Base-by-base conservation (phyloP, 1,140 invertebrate genomes). In the Chlorops oryzae region DNA sequence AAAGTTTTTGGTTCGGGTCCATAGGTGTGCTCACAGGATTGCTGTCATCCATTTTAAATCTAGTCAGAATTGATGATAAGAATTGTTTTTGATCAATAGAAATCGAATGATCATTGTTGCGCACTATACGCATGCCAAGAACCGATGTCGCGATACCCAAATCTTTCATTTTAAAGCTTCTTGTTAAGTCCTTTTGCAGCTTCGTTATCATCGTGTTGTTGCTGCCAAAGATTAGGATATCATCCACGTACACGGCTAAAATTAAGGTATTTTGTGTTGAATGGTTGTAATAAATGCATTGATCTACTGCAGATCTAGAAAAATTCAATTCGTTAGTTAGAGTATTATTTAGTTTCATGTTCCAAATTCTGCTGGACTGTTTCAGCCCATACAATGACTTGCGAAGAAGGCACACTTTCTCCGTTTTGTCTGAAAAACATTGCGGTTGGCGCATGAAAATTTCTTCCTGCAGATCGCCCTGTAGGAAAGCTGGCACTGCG, bases 381-480 rank as follows among this genome's bases (percentile, higher is more conserved):
- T 75, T 75, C 5, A 76, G 51, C 0, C 68, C 68, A 51, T 76
- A 76, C 3, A 77, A 17, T 22, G 75, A 44, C 24, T 42, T 62
- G 15, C 55, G 71, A 37, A 61, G 58, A 56, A 51, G 56, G 43
- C 50, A 41, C 21, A 55, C 18, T 46, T 47, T 43, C 57, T 50
- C 18, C 58, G 50, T 17, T 34, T 46, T 32, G 15, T 20, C 22
- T n/a, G 18, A n/a, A 27, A 13, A 41, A 12, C 22, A 41, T 18
- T 23, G 15, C 27, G 63, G 73, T 52, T 47, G 55, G 15, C 39
- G 17, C 51, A 73, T 61, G 47, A 60, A 75, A 1, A 75, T 60
- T 32, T 61, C 61, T 50, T 76, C 69, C 13, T 74, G 43, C 3
- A 75, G 35, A 6, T 63, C 35, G 1, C 70, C 74, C 57, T 76